Evolutionary conservation across 2,888 invertebrate genomes (phyloP).

Genomic region (Lordiphosa andalusiaca): DNA sequence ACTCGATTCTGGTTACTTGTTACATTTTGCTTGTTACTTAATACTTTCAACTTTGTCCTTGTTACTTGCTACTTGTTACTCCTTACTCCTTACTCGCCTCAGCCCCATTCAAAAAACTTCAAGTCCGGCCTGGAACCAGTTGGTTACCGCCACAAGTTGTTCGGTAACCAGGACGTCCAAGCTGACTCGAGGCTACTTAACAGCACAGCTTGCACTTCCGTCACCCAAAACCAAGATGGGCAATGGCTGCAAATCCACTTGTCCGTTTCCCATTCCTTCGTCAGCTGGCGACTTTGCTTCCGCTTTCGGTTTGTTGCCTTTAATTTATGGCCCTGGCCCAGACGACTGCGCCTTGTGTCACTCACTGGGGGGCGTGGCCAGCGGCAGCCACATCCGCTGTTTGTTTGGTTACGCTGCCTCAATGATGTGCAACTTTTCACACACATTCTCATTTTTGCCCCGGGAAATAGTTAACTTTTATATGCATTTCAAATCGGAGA

Average conservation of each 20-base stretch:
- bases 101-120: slow-evolving; percentile 13
- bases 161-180: slow-evolving; percentile 46
- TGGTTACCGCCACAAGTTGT: slow-evolving; percentile 37
- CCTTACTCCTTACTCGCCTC: too few species aligned
- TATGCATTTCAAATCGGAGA: slow-evolving; percentile 68
- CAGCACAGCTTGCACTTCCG: slow-evolving; percentile 65
- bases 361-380: slow-evolving; percentile 27
- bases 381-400: slow-evolving; percentile 57
- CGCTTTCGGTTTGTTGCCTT: slow-evolving; percentile 67
- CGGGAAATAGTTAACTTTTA: slow-evolving; percentile 73
- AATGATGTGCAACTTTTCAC: slow-evolving; percentile 26
- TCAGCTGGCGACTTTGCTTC: slow-evolving; percentile 54
- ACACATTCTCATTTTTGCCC: slow-evolving; percentile 18
- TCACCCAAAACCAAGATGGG: slow-evolving; percentile 24
- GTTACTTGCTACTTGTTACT: too few species aligned
- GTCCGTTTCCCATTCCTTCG: slow-evolving; percentile 20
- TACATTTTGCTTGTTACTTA: too few species aligned
- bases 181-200: slow-evolving; percentile 62
- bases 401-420: slow-evolving; percentile 46
- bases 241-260: slow-evolving; percentile 69
- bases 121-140: slow-evolving; percentile 48
- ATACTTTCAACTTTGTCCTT: too few species aligned
- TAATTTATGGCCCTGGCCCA: slow-evolving; percentile 66
- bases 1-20: too few species aligned
- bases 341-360: slow-evolving; percentile 44